Conservation (phyloP, 2,888 invertebrate genomes). For the Subacronicta megacephala region DNA sequence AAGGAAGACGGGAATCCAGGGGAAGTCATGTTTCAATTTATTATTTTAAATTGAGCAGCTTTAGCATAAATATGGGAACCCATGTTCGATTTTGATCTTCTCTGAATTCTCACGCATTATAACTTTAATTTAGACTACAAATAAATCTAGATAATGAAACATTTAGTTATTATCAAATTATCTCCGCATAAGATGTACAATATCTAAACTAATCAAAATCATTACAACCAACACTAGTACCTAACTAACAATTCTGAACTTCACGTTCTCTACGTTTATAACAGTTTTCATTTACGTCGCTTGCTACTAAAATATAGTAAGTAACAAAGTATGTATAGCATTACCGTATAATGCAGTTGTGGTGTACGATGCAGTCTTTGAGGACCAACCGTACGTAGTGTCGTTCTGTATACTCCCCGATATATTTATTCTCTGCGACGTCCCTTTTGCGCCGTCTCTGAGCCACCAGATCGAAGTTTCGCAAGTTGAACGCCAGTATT, state of each 20-base stretch:
- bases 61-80: too few species aligned
- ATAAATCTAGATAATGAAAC: too few species aligned
- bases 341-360: slow-evolving; percentile 83
- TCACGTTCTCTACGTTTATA: slow-evolving; percentile 35
- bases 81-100: too few species aligned
- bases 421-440: slow-evolving; percentile 51
- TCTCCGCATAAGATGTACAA: background rate
- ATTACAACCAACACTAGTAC: background rate
- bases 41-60: too few species aligned
- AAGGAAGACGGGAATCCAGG: too few species aligned
- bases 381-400: slow-evolving; percentile 69
- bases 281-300: slow-evolving; percentile 34
- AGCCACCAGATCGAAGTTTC: slow-evolving; percentile 77
- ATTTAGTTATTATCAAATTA: background rate
- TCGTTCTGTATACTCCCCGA: slow-evolving; percentile 50
- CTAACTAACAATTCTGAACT: slow-evolving; percentile 9
- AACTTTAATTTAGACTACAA: too few species aligned
- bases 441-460: slow-evolving; percentile 67
- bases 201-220: background rate
- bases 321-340: slow-evolving; percentile 28
- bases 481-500: slow-evolving; percentile 81
- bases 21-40: too few species aligned
- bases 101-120: too few species aligned
- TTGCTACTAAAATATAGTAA: slow-evolving; percentile 24
- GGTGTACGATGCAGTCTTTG: slow-evolving; percentile 81